Evolutionary conservation across 2,888 invertebrate species (phyloP).

Genomic region (Dysmachus trigonus): DNA sequence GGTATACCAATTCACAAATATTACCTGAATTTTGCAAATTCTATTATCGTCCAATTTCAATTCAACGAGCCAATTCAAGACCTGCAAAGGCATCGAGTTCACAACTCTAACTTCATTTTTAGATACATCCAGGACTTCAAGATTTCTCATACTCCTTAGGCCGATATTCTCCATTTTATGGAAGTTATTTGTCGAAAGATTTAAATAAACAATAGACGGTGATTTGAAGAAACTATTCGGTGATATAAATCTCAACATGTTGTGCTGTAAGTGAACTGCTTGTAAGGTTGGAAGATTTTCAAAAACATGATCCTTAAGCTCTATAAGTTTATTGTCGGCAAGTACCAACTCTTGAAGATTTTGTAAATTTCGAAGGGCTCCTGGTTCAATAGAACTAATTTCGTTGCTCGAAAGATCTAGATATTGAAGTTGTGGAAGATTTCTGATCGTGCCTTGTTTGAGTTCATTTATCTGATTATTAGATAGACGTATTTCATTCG

Average conservation of each 20-base stretch:
- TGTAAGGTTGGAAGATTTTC: conserved; percentile 74
- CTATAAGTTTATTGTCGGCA: conserved; percentile 76
- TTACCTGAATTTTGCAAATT: conserved; percentile 77
- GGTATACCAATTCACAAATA: too few relatives aligned
- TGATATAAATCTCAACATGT: conserved; percentile 77
- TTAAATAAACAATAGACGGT: conserved; percentile 81
- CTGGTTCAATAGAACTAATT: conserved; percentile 76
- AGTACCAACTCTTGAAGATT: conserved; percentile 75
- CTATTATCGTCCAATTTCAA: conserved; percentile 85
- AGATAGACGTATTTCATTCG: conserved; percentile 77
- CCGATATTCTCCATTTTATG: conserved; percentile 79
- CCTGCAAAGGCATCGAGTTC: conserved; percentile 73
- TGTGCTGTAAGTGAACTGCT: conserved; percentile 80
- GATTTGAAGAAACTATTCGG: conserved; percentile 79
- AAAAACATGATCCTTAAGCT: conserved; percentile 80
- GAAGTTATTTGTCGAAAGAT: conserved; percentile 84
- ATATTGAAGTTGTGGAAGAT: conserved; percentile 74
- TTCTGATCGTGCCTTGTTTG: conserved; percentile 75
- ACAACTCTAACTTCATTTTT: conserved; percentile 78
- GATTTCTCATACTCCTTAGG: conserved; percentile 72
- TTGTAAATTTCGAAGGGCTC: conserved; percentile 76
- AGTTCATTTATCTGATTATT: conserved; percentile 79
- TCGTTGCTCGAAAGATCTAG: conserved; percentile 85
- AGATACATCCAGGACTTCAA: conserved; percentile 87
- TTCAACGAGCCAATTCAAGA: conserved; percentile 88